Conservation (phyloP, 2,797 vertebrate species). For the Lacerta viridis region DNA sequence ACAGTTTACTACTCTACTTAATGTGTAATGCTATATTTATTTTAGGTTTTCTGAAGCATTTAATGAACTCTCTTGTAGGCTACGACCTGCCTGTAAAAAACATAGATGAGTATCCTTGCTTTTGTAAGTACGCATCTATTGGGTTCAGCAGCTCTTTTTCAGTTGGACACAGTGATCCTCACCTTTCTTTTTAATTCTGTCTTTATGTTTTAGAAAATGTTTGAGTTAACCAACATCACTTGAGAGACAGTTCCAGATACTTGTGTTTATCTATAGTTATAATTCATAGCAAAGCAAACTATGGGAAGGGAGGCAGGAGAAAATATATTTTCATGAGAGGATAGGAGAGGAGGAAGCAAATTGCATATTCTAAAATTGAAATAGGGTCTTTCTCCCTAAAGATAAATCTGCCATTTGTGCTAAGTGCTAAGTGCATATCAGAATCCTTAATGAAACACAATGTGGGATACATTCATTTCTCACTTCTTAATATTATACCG, state of each 20-base stretch:
- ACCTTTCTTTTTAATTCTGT: background rate
- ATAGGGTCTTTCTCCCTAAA: background rate
- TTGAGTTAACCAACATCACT: background rate
- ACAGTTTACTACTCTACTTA: no score
- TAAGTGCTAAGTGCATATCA: constrained; percentile 8
- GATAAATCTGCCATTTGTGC: background rate
- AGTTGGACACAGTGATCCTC: background rate
- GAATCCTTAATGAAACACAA: background rate
- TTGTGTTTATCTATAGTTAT: background rate
- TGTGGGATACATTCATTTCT: constrained; percentile 1
- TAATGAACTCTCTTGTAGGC: no score
- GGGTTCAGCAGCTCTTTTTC: no score
- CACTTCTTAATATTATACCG: background rate
- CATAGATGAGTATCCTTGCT: background rate
- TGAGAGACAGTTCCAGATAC: background rate
- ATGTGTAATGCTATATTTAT: no score
- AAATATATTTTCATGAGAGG: background rate
- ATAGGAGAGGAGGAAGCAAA: background rate
- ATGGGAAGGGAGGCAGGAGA: background rate
- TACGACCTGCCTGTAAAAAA: no score
- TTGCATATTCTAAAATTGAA: background rate
- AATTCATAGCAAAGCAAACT: background rate
- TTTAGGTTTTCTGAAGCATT: no score
- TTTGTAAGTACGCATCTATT: background rate
- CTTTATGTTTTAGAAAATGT: background rate